Conservation (phyloP, 2,113 vertebrate species). For the Oenanthe melanoleuca region DNA sequence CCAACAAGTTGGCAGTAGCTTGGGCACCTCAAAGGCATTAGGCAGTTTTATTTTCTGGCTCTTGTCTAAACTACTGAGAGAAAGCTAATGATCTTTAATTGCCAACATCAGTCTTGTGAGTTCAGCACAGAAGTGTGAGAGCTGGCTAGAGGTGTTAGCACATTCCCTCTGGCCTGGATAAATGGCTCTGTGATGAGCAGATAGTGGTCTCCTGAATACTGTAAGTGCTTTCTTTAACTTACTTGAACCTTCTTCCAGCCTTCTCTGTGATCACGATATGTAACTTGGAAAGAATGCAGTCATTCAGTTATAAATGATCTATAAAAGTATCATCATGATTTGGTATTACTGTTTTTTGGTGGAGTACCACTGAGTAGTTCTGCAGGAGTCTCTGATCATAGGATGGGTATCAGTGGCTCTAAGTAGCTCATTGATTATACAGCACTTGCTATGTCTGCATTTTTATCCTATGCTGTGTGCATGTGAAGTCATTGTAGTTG, state of each 20-base stretch:
- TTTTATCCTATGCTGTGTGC: not conserved
- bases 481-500: not conserved
- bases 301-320: not conserved
- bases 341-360: not conserved
- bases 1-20: not conserved
- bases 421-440: not conserved
- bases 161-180: not conserved
- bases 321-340: not conserved
- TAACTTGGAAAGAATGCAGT: not conserved
- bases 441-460: not conserved
- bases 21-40: not conserved
- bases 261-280: not conserved
- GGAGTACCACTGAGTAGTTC: not conserved
- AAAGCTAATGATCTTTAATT: not conserved
- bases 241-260: not conserved
- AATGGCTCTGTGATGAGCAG: not conserved
- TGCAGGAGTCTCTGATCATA: not conserved
- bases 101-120: not conserved
- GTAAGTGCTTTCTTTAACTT: not conserved
- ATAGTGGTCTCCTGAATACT: not conserved
- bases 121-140: not conserved
- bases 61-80: not conserved
- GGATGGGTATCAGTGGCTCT: not conserved
- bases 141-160: not conserved
- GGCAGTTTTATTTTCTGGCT: not conserved